Conservation (phyloP, 2,888 invertebrate species). For the Pachliopta kotzebuea region DNA sequence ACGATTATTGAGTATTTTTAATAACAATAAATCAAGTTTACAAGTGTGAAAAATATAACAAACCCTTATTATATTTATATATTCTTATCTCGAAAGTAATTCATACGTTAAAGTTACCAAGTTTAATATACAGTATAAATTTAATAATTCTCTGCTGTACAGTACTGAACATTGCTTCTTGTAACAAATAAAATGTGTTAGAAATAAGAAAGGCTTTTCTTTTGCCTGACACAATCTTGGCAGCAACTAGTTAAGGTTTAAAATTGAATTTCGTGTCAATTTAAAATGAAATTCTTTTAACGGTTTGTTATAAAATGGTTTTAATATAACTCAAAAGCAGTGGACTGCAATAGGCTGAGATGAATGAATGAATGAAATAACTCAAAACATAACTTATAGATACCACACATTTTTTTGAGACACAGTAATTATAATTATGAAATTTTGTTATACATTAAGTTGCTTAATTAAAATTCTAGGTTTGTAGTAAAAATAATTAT, state of each 20-base stretch:
- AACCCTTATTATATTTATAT: too few relatives aligned
- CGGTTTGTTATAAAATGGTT: neutral
- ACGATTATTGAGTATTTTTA: neutral
- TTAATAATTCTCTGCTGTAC: conserved; percentile 6
- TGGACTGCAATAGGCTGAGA: too few relatives aligned
- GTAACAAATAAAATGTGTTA: conserved; percentile 16
- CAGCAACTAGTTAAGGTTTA: neutral
- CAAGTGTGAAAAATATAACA: too few relatives aligned
- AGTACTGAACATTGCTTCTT: conserved; percentile 1
- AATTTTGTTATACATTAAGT: too few relatives aligned
- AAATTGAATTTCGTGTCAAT: neutral
- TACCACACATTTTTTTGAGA: too few relatives aligned
- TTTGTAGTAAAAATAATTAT: too few relatives aligned
- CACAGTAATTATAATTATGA: too few relatives aligned
- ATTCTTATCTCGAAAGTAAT: too few relatives aligned
- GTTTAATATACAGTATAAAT: neutral
- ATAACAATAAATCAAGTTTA: neutral
- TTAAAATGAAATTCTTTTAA: neutral
- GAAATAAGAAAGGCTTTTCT: conserved; percentile 10
- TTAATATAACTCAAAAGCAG: too few relatives aligned
- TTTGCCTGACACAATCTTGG: conserved; percentile 13
- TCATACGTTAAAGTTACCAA: too few relatives aligned
- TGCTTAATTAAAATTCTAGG: too few relatives aligned
- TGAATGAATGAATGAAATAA: too few relatives aligned
- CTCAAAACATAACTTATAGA: neutral